Base-by-base conservation (phyloP, 35 echinoderm and acorn worm genomes). In the Ophioderma brevispina region DNA sequence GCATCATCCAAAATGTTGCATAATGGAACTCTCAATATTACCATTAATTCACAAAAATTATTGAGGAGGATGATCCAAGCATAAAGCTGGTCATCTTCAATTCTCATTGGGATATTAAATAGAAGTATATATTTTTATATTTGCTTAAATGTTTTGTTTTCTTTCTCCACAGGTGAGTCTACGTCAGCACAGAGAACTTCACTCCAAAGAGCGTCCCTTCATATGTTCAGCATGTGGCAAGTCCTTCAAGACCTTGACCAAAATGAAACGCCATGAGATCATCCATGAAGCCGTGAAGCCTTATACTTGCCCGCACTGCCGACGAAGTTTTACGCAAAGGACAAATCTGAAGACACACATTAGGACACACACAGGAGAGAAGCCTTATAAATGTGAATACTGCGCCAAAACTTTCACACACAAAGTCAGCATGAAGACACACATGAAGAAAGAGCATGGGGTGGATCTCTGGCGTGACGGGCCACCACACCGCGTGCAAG, bases 391-490 rank as follows among this genome's bases (percentile, higher is more conserved):
- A 31, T 97, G 95, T 81, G 79, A 94, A 36, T 90, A 86, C 76
- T 97, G 95, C 81, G 39, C 64, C 28, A 75, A 87, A 31, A 82
- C 87, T 10, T 97, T 97, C 78, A 93, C 85, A 35, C 95, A 97
- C 80, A 97, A 97, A 30, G 92, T 97, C 55, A 97, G 95, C 36
- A 75, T 97, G 63, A 97, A 97, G 80, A 97, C 81, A 6, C 95
- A 97, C 55, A 77, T 90, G 55, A 97, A 94, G 81, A 87, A 86
- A 31, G 77, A 84, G 36, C 95, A 97, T 55, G 92, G 92, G 14
- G 81, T 97, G 18, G 95, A 97, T 59, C 80, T 90, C 33, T 97
- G 95, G 91, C 36, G 87, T 31, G 91, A 87, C n/a, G 59, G 59
- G 3, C 6, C 23, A 1, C 3, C 59, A 70, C 59, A 70, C n/a